Base-by-base conservation (phyloP, 2,113 vertebrate species). In the Rhadina sibilatrix region DNA sequence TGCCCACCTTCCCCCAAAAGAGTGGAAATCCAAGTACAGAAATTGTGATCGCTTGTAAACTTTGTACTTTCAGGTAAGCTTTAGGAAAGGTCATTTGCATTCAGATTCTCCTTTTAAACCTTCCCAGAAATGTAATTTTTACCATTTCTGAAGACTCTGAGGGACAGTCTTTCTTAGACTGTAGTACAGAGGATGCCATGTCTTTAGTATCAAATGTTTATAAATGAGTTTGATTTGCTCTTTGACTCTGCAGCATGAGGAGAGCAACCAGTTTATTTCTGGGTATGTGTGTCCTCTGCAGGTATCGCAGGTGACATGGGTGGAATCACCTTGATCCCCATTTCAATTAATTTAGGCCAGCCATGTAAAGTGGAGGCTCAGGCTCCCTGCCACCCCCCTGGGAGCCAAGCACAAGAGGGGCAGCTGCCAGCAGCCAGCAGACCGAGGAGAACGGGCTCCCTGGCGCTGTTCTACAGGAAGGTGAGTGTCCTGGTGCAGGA, bases 391-490 rank as follows among this genome's bases (percentile, higher is more conserved):
- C 97, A 94, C 46, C 47, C 69, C 17, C 89, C 72, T 60, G 46
- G 68, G 44, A 93, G 22, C 56, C 96, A 95, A 35, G 82, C 42
- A 5, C 98, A 95, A 33, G 98, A 98, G 5, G 27, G 14, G 7
- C 96, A 88, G 53, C 84, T 92, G n/a, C 21, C 76, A 27, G 61
- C 92, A 70, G 83, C 42, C 40, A 96, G 86, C 53, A 98, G 97
- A 77, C 99, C 99, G 0, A 98, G 98, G 71, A 99, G 97, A 93
- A 99, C 99, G 0, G 99, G 99, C 4, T 99, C 99, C 5, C 97
- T 99, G 83, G 99, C 99, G 4, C 98, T 99, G 23, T 99, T 99
- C 96, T 99, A 99, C 96, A 98, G 99, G 92, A 99, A 99, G 98
- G 99, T 99, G 66, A 24, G 94, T 83, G 30, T 33, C 47, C 35